Evolutionary conservation across 92 coral and sea anemone genomes (phyloP), one percentile per base, ranked within the genome.

Genomic region (Actinernus sp.): DNA sequence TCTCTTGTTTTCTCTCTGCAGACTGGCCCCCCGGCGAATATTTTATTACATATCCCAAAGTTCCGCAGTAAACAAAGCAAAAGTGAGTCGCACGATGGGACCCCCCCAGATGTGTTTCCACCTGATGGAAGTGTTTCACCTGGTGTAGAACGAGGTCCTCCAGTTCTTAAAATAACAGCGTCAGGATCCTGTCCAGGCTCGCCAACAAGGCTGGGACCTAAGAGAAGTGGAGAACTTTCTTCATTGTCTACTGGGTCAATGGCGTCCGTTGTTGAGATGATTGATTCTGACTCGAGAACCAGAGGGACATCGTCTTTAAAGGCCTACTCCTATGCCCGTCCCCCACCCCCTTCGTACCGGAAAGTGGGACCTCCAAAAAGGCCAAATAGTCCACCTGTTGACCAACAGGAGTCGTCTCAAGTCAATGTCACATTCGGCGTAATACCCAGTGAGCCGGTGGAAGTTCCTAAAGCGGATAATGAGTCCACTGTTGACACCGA

Each of bases 261-360:
- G 23, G 32, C 87, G 14, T 25, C 55, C 14, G 38, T 70, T 41
- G 21, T 62, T 4, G 92, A 79, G 21, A 13, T 74, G 28, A 52
- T 63, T 20, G 89, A 75, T n/a, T 54, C 41, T 19, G 96, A 90
- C 30, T 54, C 66, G 21, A 74, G 74, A 58, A 16, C 73, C 1
- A 68, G 85, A 52, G 97, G 92, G 8, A 65, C 71, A 25, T 78
- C 82, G 11, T 88, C 92, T 11, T 40, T 86, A 47, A 85, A 87
- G 75, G 99, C 99, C 20, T 95, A 95, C 61, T 91, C 97, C 1
- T 95, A 91, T 63, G 91, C 99, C 57, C 97, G 80, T 24, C 99
- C 99, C 20, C 99, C 99, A 8, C 99, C 99, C 33, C 99, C 99
- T 31, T 91, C 97, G 0, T 95, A 95, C 65, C 92, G 96, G 9